phyloP scores from a whole-genome alignment of 2,888 invertebrate species.

The Drosophila siamana region DNA sequence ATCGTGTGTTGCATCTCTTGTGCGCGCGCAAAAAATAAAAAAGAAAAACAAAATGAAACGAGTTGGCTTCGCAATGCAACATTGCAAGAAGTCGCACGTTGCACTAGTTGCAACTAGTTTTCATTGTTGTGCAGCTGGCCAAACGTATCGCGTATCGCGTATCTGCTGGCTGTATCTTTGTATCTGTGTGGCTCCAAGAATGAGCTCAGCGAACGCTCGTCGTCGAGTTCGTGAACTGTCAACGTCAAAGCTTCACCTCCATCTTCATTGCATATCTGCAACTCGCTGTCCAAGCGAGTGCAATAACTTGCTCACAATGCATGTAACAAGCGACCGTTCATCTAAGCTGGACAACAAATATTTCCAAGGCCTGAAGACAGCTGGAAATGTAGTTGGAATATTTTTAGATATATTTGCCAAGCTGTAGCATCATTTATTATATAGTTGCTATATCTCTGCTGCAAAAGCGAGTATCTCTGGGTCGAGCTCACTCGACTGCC shows the following conservation, averaged over 20 bases:
- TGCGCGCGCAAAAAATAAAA: neutral
- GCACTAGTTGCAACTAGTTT: slow-evolving; percentile 81
- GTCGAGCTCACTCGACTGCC: neutral
- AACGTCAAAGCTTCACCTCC: slow-evolving; percentile 58
- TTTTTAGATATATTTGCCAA: no score
- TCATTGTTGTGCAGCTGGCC: slow-evolving; percentile 66
- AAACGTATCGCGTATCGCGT: slow-evolving; percentile 74
- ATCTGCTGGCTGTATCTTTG: slow-evolving; percentile 53
- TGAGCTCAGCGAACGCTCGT: slow-evolving; percentile 63
- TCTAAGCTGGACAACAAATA: no score
- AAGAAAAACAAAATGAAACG: no score
- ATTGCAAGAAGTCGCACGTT: slow-evolving; percentile 36
- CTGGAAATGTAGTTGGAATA: no score
- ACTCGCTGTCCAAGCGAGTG: neutral
- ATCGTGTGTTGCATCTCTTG: slow-evolving; percentile 24
- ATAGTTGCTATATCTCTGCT: no score
- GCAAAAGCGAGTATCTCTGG: neutral
- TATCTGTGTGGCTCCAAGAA: slow-evolving; percentile 64
- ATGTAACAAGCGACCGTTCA: neutral
- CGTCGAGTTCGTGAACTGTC: slow-evolving; percentile 76
- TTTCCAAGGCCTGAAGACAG: no score
- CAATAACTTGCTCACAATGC: neutral
- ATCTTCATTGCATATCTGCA: slow-evolving; percentile 48
- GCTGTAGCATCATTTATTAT: no score
- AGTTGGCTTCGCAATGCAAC: slow-evolving; percentile 33